Evolutionary conservation across 2,113 vertebrate species (phyloP).

Genomic region (Erinaceus europaeus): DNA sequence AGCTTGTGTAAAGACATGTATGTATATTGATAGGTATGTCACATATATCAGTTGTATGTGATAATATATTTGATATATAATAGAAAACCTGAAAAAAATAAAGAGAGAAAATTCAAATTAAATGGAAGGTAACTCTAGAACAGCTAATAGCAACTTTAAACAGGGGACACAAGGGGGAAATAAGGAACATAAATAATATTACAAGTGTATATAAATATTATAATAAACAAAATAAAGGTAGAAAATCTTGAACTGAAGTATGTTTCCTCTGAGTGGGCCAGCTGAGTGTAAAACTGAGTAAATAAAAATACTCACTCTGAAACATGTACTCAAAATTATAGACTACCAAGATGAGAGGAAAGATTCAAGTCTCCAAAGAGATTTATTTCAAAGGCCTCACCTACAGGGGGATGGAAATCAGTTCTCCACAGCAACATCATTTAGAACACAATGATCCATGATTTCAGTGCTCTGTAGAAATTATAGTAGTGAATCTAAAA

Average conservation of each 20-base stretch:
- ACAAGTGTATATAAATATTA: too few species aligned
- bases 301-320: background rate
- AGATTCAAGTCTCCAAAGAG: background rate
- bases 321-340: background rate
- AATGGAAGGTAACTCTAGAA: background rate
- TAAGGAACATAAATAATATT: background rate
- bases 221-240: background rate
- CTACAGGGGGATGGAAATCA: background rate
- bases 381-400: background rate
- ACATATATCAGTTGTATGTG: too few species aligned
- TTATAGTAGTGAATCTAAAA: background rate
- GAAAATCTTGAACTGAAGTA: background rate
- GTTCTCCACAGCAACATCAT: background rate
- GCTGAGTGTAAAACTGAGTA: background rate
- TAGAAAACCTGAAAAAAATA: too few species aligned
- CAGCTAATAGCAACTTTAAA: background rate
- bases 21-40: too few species aligned
- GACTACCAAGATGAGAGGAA: background rate
- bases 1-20: too few species aligned
- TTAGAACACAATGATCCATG: conserved; percentile 14
- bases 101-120: background rate
- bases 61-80: too few species aligned
- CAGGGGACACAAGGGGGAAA: background rate
- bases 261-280: background rate
- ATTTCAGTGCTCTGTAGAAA: conserved; percentile 11